These are phyloP conservation scores for Eleutherodactylus coqui DNA, from an alignment of 2,797 vertebrate genomes.

Conservation along the genomic window DNA sequence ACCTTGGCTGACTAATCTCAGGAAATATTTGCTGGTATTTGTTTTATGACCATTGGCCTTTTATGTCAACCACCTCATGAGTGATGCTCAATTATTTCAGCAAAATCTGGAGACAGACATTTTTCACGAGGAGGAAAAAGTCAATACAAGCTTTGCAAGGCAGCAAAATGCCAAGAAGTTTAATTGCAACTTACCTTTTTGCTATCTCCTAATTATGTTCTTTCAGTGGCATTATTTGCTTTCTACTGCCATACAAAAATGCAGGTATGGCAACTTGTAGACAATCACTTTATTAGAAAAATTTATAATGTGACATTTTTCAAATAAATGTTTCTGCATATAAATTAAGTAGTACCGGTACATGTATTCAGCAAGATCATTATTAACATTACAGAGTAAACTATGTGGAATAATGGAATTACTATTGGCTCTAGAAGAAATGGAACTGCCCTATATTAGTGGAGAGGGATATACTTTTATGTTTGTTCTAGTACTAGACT, in stretches of 20 bases:
- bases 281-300: neutral
- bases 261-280: neutral
- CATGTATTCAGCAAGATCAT: neutral
- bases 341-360: too few species aligned
- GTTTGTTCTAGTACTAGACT: too few species aligned
- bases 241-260: neutral
- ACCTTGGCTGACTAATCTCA: slow-evolving; percentile 11
- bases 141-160: slow-evolving; percentile 27
- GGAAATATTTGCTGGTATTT: slow-evolving; percentile 35
- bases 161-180: slow-evolving; percentile 46
- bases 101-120: slow-evolving; percentile 27
- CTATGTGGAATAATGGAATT: neutral
- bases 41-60: slow-evolving; percentile 47
- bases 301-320: neutral
- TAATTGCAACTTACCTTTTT: slow-evolving; percentile 41
- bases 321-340: neutral
- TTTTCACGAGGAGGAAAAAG: slow-evolving; percentile 34
- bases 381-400: neutral
- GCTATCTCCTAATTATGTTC: neutral
- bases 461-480: neutral
- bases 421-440: neutral
- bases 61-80: slow-evolving; percentile 43
- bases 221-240: slow-evolving; percentile 12
- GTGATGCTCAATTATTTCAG: slow-evolving; percentile 49
- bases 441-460: neutral